These are phyloP conservation scores for Masticophis lateralis DNA, from an alignment of 2,797 vertebrate genomes.

Conservation along the genomic window DNA sequence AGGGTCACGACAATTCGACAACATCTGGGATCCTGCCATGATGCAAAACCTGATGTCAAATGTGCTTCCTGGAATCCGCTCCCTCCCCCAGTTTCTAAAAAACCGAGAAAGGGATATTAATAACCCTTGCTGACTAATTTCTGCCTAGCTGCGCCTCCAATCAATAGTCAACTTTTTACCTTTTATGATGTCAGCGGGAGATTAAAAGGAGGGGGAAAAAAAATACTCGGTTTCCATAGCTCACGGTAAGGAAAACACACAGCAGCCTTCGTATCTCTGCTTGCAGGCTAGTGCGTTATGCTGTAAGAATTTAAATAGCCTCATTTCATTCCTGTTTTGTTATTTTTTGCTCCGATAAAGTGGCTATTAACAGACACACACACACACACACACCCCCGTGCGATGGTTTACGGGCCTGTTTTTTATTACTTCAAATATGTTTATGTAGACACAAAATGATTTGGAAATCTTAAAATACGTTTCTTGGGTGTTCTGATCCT, in stretches of 20 bases:
- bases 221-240: slow-evolving; percentile 9
- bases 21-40: slow-evolving; percentile 35
- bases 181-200: slow-evolving; percentile 52
- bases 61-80: background rate
- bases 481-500: no score
- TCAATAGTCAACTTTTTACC: slow-evolving; percentile 55
- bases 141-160: slow-evolving; percentile 52
- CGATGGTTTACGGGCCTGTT: background rate
- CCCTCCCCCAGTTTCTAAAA: background rate
- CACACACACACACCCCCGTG: no score
- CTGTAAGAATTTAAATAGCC: background rate
- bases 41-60: slow-evolving; percentile 49
- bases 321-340: background rate
- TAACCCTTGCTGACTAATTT: slow-evolving; percentile 43
- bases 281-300: background rate
- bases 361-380: background rate
- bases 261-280: background rate
- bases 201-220: slow-evolving; percentile 35
- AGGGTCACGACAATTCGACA: slow-evolving; percentile 27
- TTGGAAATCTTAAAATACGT: no score
- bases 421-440: background rate
- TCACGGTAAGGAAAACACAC: background rate
- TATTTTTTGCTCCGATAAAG: background rate
- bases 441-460: no score
- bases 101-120: slow-evolving; percentile 55